These are phyloP conservation scores for Psilanteris sp. DNA, from an alignment of 1,140 invertebrate genomes.

Conservation along the genomic window DNA sequence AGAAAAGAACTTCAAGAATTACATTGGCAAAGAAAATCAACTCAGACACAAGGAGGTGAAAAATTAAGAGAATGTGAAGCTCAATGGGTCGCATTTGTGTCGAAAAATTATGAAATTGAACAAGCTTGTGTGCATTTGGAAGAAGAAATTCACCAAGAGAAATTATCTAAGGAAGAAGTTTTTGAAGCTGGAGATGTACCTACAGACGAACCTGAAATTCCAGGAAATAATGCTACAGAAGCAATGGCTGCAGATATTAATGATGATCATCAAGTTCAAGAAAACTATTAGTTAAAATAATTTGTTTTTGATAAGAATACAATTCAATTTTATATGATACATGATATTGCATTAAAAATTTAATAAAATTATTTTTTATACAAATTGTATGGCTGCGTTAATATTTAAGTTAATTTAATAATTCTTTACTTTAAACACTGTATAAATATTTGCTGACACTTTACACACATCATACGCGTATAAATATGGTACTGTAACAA, in stretches of 20 bases:
- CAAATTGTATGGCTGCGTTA: too few relatives aligned
- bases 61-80: conserved; percentile 88
- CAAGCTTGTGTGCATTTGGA: conserved; percentile 83
- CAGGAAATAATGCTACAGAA: conserved; percentile 71
- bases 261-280: conserved; percentile 36
- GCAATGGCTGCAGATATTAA: conserved; percentile 69
- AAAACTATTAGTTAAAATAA: conserved; percentile 5
- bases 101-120: conserved; percentile 97
- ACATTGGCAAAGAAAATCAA: conserved; percentile 95
- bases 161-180: conserved; percentile 58
- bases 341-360: too few relatives aligned
- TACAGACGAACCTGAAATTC: conserved; percentile 68
- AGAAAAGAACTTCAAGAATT: conserved; percentile 94
- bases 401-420: too few relatives aligned
- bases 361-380: too few relatives aligned
- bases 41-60: conserved; percentile 93
- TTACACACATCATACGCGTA: too few relatives aligned
- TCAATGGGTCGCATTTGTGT: conserved; percentile 96
- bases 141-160: conserved; percentile 75
- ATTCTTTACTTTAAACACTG: too few relatives aligned
- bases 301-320: too few relatives aligned
- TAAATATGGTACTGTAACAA: too few relatives aligned
- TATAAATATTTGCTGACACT: too few relatives aligned
- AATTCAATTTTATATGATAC: too few relatives aligned
- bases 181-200: conserved; percentile 71